Conservation (phyloP, 2,888 invertebrate species). For the Andrena haemorrhoa region DNA sequence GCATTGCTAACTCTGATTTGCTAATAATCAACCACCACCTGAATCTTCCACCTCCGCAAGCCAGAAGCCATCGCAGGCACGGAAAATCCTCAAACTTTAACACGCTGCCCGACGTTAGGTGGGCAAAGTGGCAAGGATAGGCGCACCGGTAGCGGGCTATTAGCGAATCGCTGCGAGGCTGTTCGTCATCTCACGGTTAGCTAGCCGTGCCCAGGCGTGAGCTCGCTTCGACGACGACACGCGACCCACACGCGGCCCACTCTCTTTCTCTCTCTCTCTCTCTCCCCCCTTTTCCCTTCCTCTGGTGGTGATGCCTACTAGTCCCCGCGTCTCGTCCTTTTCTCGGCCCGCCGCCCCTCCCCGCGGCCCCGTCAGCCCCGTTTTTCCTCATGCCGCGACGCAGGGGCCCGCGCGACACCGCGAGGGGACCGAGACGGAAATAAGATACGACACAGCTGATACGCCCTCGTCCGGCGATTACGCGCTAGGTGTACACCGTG, state of each 20-base stretch:
- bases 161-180: conserved; percentile 75
- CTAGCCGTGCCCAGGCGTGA: conserved; percentile 75
- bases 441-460: conserved; percentile 83
- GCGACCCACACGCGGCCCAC: conserved; percentile 79
- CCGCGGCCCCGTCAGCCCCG: not conserved
- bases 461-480: conserved; percentile 81
- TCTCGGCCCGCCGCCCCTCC: conserved; percentile 38
- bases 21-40: too few species aligned
- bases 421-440: conserved; percentile 78
- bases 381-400: conserved; percentile 38
- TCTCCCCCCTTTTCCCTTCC: conserved; percentile 13
- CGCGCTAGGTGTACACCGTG: conserved; percentile 79
- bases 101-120: not conserved
- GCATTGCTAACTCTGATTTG: too few species aligned
- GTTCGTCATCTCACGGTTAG: conserved; percentile 80
- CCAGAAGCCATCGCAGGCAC: not conserved
- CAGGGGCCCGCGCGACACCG: conserved; percentile 23
- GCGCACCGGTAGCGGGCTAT: conserved; percentile 72
- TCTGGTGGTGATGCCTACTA: not conserved
- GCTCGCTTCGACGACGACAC: conserved; percentile 77
- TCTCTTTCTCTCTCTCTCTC: conserved; percentile 52
- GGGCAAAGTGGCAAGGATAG: conserved; percentile 41
- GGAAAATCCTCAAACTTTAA: too few species aligned
- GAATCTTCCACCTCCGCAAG: not conserved
- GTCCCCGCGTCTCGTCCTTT: conserved; percentile 15